Base-by-base conservation (phyloP, 2,113 vertebrate species). In the Plecotus auritus region DNA sequence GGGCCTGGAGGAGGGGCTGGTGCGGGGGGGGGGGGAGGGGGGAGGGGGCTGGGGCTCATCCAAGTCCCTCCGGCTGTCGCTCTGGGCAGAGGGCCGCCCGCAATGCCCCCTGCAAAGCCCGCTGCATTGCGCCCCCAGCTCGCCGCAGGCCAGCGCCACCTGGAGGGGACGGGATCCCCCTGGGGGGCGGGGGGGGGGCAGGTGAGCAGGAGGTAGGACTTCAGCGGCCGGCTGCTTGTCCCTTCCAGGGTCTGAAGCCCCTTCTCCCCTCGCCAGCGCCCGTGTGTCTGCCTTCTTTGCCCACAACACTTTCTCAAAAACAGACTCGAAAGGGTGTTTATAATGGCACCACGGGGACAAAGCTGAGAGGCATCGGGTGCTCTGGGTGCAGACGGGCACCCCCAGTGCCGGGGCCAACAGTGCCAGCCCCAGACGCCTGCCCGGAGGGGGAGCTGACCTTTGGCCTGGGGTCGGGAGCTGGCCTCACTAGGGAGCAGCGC, bases 121-220 rank as follows among this genome's bases (percentile, higher is more conserved):
- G 73, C 87, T 95, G 94, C 90, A 87, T 42, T 91, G 94, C 95
- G 14, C 94, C 77, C 82, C 11, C 9, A 1, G 37, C 47, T 22
- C 0, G 2, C 9, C 70, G 6, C 5, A 1, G 5, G 35, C 40
- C 45, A 30, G 66, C 35, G 26, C 87, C 70, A 14, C 45, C 22
- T 22, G 40, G 18, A 78, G 87, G 76, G 59, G 40, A 8, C 45
- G 22, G 1, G 9, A 3, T 30, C 64, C 45, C 20, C 26, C 10
- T 0, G 1, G 47, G 32, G 1, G 9, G 30, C 9, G 4, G 14
- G 3, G 16, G 3, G 16, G 76, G n/a, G 28, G 9, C 30, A 0
- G 45, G 2, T 3, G 12, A 45, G 18, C 5, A 0, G n/a, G 54
- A 7, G 9, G 35, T 20, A 4, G 30, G 40, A 42, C 40, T 2